Evolutionary conservation across 2,888 invertebrate genomes (phyloP).

Genomic region (Apamea sordens): DNA sequence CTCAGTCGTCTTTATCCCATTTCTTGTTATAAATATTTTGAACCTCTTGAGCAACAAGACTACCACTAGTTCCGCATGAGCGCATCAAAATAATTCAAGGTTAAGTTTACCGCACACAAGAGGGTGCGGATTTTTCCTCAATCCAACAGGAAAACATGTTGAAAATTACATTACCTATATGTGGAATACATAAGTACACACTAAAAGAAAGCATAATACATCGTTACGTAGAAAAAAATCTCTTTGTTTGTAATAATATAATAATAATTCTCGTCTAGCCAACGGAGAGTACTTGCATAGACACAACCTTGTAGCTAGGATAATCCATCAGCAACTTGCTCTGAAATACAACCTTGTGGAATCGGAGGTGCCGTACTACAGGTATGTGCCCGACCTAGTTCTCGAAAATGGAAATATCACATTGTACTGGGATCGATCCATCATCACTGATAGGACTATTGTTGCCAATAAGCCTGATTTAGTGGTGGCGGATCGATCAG

Average conservation of each 20-base stretch:
- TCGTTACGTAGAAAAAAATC: not conserved
- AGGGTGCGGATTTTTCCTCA: conserved; percentile 35
- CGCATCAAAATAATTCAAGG: conserved; percentile 48
- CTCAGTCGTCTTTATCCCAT: not conserved
- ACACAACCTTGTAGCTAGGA: no score
- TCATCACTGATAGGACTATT: no score
- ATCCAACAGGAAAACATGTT: conserved; percentile 43
- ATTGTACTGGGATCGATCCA: no score
- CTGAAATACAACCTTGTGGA: no score
- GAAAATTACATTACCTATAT: conserved; percentile 26
- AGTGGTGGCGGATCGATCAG: no score
- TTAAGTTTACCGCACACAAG: conserved; percentile 37
- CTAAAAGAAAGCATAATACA: conserved; percentile 14
- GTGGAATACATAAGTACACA: conserved; percentile 11
- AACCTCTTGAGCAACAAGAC: not conserved
- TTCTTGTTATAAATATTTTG: conserved; percentile 14
- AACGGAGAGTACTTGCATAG: no score
- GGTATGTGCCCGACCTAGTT: no score
- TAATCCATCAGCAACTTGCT: no score
- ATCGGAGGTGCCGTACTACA: no score
- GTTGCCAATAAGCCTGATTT: no score
- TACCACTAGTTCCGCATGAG: conserved; percentile 24
- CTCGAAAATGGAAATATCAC: no score
- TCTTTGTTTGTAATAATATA: not conserved
- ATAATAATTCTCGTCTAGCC: not conserved